Evolutionary conservation across 2,797 vertebrate genomes (phyloP).

Genomic region (Bradypodion pumilum): DNA sequence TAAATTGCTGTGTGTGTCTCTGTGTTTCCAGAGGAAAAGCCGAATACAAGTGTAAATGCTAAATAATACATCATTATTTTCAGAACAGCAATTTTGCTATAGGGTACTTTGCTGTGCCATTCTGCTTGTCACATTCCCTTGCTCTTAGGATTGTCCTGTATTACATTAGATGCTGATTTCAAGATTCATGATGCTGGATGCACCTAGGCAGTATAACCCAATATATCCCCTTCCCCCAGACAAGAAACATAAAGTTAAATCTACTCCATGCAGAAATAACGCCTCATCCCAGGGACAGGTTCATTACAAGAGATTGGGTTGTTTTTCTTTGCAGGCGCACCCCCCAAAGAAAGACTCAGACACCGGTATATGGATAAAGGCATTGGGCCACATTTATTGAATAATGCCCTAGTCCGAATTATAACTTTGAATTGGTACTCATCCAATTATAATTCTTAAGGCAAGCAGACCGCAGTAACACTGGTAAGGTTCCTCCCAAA

Average conservation of each 20-base stretch:
- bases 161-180: not conserved
- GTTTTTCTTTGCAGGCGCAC: no score
- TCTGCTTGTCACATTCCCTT: not conserved
- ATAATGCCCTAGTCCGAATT: no score
- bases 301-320: constrained; percentile 9
- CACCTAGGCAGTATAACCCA: constrained; percentile 1
- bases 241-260: constrained; percentile 16
- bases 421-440: no score
- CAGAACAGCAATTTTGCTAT: constrained; percentile 22
- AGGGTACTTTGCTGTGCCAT: not conserved
- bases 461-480: no score
- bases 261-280: not conserved
- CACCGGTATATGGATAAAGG: no score
- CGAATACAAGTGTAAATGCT: not conserved
- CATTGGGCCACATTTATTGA: no score
- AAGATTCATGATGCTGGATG: constrained; percentile 2
- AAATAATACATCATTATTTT: constrained; percentile 31
- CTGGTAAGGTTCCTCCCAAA: no score
- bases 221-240: constrained; percentile 19
- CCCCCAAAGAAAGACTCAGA: no score
- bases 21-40: not conserved
- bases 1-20: no score
- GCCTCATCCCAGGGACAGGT: not conserved
- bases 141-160: not conserved
- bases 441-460: no score